Evolutionary conservation across 1,140 invertebrate genomes (phyloP).

Genomic region (Neodiprion lecontei): DNA sequence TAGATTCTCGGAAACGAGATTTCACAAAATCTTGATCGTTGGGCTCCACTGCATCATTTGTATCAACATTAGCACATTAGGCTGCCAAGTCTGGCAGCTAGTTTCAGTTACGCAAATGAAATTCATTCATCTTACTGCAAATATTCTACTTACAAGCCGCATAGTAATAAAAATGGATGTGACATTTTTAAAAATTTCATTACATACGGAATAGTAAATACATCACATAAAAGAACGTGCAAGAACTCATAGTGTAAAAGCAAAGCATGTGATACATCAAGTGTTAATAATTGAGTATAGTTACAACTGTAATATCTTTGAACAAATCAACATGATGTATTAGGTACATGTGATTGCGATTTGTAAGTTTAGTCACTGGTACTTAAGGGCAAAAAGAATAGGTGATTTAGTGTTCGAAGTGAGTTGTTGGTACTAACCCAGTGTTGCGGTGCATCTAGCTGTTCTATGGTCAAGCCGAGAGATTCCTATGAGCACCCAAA

Average conservation of each 20-base stretch:
- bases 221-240: not conserved
- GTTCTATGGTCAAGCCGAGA: slow-evolving; percentile 56
- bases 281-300: not conserved
- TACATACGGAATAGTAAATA: not conserved
- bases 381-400: too few species aligned
- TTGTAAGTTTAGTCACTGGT: not conserved
- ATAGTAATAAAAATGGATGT: not conserved
- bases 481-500: slow-evolving; percentile 55
- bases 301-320: not conserved
- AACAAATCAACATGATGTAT: not conserved
- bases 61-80: too few species aligned
- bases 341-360: not conserved
- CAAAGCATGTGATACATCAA: not conserved
- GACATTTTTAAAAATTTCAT: not conserved
- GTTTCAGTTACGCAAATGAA: too few species aligned
- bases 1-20: too few species aligned
- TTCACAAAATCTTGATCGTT: too few species aligned
- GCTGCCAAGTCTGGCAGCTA: too few species aligned
- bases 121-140: not conserved
- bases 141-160: not conserved
- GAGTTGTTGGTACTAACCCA: slow-evolving; percentile 54
- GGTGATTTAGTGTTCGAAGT: slow-evolving; percentile 23
- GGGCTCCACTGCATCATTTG: too few species aligned
- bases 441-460: slow-evolving; percentile 55
- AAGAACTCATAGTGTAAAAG: not conserved